Evolutionary conservation across 2,113 vertebrate genomes (phyloP).

Genomic region (Macaca mulatta): DNA sequence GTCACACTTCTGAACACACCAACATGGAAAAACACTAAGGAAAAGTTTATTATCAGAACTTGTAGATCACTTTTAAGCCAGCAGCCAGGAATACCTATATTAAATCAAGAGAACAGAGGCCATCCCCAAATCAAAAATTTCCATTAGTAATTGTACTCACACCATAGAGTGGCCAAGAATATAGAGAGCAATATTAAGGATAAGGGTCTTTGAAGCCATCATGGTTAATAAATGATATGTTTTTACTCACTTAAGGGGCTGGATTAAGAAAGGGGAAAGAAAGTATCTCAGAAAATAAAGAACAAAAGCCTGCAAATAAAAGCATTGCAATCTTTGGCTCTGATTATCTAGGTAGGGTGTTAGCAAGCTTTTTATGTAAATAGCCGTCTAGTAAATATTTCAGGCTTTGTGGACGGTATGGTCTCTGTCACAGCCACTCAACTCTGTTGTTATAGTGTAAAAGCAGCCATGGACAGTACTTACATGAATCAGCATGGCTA

Average conservation of each 20-base stretch:
- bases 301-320: neutral
- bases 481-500: neutral
- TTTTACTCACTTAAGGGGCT: neutral
- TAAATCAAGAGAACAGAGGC: neutral
- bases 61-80: neutral
- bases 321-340: neutral
- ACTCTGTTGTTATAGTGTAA: neutral
- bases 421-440: neutral
- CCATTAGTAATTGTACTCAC: neutral
- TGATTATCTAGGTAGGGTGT: neutral
- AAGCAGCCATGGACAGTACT: neutral
- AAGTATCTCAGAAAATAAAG: neutral
- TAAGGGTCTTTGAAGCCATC: neutral
- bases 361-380: neutral
- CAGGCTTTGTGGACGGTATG: neutral
- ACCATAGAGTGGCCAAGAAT: neutral
- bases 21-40: neutral
- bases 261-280: neutral
- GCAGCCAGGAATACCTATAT: neutral
- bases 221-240: neutral
- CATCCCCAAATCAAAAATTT: neutral
- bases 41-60: neutral
- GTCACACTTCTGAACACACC: neutral
- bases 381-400: neutral
- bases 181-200: neutral